Conservation (phyloP, 2,888 invertebrate genomes). For the Nomada fabriciana region DNA sequence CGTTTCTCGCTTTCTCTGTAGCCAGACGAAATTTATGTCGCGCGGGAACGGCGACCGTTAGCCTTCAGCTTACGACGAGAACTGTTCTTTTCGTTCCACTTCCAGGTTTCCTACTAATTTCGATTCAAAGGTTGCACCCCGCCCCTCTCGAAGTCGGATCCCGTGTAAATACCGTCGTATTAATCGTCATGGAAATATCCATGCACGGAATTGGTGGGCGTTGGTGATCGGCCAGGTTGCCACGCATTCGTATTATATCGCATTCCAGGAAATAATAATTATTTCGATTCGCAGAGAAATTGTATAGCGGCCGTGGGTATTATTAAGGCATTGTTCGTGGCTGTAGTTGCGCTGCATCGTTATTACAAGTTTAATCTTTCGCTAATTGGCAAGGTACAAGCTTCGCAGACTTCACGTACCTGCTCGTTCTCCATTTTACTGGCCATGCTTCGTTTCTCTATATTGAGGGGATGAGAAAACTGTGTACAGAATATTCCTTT, state of each 20-base stretch:
- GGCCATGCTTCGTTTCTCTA: not conserved
- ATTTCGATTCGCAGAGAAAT: constrained; percentile 66
- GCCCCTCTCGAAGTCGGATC: not conserved
- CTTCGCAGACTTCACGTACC: not conserved
- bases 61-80: not conserved
- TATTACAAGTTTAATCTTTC: constrained; percentile 44
- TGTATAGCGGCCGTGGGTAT: constrained; percentile 54
- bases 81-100: not conserved
- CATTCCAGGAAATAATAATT: constrained; percentile 63
- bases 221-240: not conserved
- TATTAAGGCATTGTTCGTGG: constrained; percentile 46
- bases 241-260: constrained; percentile 23
- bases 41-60: not conserved
- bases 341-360: constrained; percentile 17
- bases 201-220: constrained; percentile 23
- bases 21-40: constrained; percentile 19
- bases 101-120: not conserved
- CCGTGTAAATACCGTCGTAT: constrained; percentile 38
- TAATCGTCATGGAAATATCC: constrained; percentile 66
- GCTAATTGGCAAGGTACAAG: constrained; percentile 41
- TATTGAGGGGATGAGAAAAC: not conserved
- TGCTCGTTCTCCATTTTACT: not conserved
- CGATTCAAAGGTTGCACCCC: not conserved
- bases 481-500: not conserved
- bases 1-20: constrained; percentile 8